A percentile compares a stretch with the other conserved stretches of the same genome.
Conservation (phyloP, 1,140 invertebrate genomes). For the Nylanderia fulva region DNA sequence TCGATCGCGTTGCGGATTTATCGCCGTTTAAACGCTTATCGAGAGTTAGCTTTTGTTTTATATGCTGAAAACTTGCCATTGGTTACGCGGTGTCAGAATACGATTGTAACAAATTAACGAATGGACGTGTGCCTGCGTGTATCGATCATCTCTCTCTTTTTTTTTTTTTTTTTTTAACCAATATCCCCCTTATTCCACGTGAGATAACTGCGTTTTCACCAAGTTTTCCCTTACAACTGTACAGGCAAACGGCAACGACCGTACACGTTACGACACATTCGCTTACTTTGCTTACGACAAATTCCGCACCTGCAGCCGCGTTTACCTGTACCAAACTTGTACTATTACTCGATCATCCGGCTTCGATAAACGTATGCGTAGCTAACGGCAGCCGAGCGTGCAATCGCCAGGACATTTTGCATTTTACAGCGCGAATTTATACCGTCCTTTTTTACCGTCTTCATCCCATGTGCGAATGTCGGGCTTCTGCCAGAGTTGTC, state of each 20-base stretch:
- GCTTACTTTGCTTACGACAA: slow-evolving; percentile 4
- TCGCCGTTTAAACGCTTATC: slow-evolving; percentile 51
- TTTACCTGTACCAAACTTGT: background rate
- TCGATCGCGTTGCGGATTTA: slow-evolving; percentile 34
- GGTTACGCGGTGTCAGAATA: background rate
- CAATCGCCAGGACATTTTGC: background rate
- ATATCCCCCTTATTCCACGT: slow-evolving; percentile 48
- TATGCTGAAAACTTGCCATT: slow-evolving; percentile 39
- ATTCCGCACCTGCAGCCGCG: slow-evolving; percentile 13
- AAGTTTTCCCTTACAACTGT: background rate
- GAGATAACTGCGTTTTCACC: background rate
- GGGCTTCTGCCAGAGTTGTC: too few relatives aligned
- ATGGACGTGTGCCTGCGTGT: background rate
- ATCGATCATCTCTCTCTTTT: slow-evolving; percentile 21
- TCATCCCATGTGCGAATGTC: too few relatives aligned
- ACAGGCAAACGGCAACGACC: slow-evolving; percentile 8
- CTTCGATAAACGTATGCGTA: slow-evolving; percentile 38
- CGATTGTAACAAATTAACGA: slow-evolving; percentile 12
- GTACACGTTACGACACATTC: background rate
- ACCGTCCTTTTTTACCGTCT: background rate
- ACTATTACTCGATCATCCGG: slow-evolving; percentile 27
- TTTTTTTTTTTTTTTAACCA: too few relatives aligned
- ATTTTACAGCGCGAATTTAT: background rate
- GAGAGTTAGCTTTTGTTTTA: slow-evolving; percentile 49
- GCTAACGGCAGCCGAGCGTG: background rate